Base-by-base conservation (phyloP, 2,888 invertebrate species). In the Watsonalla cultraria region DNA sequence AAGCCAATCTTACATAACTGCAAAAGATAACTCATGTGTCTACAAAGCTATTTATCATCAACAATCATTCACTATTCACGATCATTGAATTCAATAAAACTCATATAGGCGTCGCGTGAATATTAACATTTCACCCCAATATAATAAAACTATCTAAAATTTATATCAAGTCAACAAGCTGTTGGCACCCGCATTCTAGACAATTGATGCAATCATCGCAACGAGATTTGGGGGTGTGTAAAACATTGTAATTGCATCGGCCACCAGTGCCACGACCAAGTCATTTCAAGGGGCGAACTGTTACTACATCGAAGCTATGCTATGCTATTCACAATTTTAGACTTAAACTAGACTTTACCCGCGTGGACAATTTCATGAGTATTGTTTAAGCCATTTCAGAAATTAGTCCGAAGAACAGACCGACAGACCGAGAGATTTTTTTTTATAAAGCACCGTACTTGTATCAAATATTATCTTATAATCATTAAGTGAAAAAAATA, bases 171-270 rank as follows among this genome's bases (percentile, higher is more conserved):
- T 82, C 83, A 86, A 86, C 90, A 83, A 86, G 86, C 87, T 80
- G 81, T 86, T 82, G 75, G 72, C 86, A 72, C 49, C 90, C 90
- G 90, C 90, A 90, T 90, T 72, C 74, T 74, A 79, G 76, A 89
- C 90, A 90, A 90, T 90, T 90, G 90, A 82, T 81, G 87, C 88
- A 90, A 90, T 90, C 89, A 90, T 89, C 85, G 76, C 85, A 85
- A 86, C 82, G 86, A 87, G 86, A 90, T 90, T 90, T 90, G 75
- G 82, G 87, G 86, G 80, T 78, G 82, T 77, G 79, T 83, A 82
- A 74, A 81, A 80, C 79, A 80, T 82, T 78, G 73, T 87, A 90
- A 90, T 89, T 89, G 87, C 85, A 86, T 89, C 81, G 84, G 84
- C 87, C 86, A 83, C 85, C 85, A 80, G 83, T 72, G 84, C 87